Evolutionary conservation across 2,797 vertebrate species (phyloP).

Genomic region (Mareca penelope): DNA sequence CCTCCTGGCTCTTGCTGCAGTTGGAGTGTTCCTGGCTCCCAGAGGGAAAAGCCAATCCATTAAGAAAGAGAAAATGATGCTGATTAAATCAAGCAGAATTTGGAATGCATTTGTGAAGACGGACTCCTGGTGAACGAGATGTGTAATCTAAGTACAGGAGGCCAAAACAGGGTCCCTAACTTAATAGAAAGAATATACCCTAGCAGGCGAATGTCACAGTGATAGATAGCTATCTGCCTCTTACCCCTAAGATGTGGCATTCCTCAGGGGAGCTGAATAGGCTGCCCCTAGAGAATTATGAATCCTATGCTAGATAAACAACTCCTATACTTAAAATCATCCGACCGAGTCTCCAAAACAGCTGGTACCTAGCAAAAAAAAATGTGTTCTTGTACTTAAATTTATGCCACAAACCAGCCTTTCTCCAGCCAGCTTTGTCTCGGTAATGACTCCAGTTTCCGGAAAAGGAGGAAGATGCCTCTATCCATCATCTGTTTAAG

Average conservation of each 20-base stretch:
- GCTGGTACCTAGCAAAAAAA: neutral
- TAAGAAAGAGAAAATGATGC: conserved; percentile 2
- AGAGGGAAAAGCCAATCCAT: neutral
- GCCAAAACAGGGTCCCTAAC: neutral
- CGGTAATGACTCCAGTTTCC: neutral
- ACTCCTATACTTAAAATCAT: neutral
- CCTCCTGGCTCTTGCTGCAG: neutral
- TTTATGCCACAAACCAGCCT: neutral
- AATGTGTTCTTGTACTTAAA: neutral
- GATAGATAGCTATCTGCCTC: neutral
- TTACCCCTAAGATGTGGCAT: neutral
- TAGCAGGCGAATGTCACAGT: neutral
- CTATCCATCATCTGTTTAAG: neutral
- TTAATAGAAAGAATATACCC: neutral
- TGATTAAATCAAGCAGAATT: conserved; percentile 42
- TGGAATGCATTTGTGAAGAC: neutral
- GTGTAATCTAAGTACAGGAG: neutral
- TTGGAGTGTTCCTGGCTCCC: neutral
- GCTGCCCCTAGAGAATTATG: neutral
- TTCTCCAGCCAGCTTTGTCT: neutral
- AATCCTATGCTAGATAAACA: neutral
- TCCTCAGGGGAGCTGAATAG: neutral
- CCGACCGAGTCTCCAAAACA: neutral
- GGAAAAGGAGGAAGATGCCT: neutral
- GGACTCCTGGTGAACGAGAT: neutral